Conservation (phyloP, 1,140 invertebrate genomes). For the Caenorhabditis brenneri region DNA sequence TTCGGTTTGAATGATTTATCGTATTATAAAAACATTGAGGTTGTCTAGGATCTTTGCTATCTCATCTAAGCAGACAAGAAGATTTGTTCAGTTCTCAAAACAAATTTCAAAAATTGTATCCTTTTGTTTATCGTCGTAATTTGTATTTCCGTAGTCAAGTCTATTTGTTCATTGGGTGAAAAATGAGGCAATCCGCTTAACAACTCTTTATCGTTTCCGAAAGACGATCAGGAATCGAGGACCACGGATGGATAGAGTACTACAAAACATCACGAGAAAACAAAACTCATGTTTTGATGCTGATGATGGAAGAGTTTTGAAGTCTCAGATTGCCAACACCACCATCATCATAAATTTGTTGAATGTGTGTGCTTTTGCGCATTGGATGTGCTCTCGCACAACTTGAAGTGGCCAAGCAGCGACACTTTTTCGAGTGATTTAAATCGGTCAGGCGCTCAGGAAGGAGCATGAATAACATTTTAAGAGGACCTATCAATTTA, state of each 20-base stretch:
- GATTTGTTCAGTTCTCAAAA: too few species aligned
- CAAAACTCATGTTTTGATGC: slow-evolving; percentile 21
- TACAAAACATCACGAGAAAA: not conserved
- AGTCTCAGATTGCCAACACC: slow-evolving; percentile 17
- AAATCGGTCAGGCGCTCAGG: slow-evolving; percentile 13
- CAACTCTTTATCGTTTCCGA: not conserved
- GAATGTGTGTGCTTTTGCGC: slow-evolving; percentile 30
- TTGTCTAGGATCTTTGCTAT: not conserved
- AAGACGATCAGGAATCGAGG: slow-evolving; percentile 18
- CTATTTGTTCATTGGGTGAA: not conserved
- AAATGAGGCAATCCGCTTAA: slow-evolving; percentile 38
- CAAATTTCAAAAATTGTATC: not conserved
- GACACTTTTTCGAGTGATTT: slow-evolving; percentile 34
- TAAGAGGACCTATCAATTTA: too few species aligned
- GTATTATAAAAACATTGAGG: not conserved
- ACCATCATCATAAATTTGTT: slow-evolving; percentile 5
- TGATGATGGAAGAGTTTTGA: not conserved
- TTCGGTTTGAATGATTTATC: slow-evolving; percentile 1
- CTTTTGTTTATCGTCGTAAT: not conserved
- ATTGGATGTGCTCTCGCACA: slow-evolving; percentile 12
- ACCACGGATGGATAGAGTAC: not conserved
- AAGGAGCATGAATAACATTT: not conserved
- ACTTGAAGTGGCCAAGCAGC: slow-evolving; percentile 28
- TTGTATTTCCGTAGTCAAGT: not conserved
- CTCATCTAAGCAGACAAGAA: not conserved